phyloP scores from a whole-genome alignment of 2,113 vertebrate species.

The Cyphotilapia sp. region DNA sequence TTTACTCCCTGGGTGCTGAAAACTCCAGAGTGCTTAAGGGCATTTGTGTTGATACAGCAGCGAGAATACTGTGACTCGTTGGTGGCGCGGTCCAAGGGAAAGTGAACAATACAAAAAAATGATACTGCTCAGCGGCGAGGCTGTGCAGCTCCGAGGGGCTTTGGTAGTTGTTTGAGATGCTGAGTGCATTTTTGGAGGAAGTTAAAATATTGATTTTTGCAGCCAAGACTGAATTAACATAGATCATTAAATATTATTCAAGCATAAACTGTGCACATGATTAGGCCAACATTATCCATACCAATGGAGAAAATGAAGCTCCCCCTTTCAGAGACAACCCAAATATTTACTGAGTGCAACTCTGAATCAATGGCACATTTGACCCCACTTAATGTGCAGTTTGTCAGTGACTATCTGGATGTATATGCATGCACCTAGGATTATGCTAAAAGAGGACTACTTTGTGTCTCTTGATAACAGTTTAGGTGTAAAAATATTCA shows the following conservation, averaged over 20 bases:
- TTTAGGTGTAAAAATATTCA: neutral
- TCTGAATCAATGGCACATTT: neutral
- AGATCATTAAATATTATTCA: conserved; percentile 47
- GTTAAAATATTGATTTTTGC: conserved; percentile 37
- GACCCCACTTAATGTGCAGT: neutral
- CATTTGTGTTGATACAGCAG: neutral
- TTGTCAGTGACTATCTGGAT: neutral
- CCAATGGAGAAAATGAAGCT: conserved; percentile 24
- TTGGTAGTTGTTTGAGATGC: conserved; percentile 7
- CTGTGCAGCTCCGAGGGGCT: neutral
- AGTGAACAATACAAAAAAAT: neutral
- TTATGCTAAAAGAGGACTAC: neutral
- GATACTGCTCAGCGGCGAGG: neutral
- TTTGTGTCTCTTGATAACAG: neutral
- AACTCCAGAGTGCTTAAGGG: neutral
- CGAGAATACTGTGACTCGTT: neutral
- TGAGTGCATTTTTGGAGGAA: conserved; percentile 9
- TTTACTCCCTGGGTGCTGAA: neutral
- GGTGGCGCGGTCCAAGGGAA: neutral
- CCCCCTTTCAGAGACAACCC: conserved; percentile 9
- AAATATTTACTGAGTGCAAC: conserved; percentile 15
- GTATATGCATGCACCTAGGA: neutral
- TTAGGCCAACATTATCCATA: conserved; percentile 29
- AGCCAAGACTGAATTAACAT: conserved; percentile 46
- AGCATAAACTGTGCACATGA: conserved; percentile 5